Conservation (phyloP, 1,140 invertebrate genomes). For the Lucilia cuprina region DNA sequence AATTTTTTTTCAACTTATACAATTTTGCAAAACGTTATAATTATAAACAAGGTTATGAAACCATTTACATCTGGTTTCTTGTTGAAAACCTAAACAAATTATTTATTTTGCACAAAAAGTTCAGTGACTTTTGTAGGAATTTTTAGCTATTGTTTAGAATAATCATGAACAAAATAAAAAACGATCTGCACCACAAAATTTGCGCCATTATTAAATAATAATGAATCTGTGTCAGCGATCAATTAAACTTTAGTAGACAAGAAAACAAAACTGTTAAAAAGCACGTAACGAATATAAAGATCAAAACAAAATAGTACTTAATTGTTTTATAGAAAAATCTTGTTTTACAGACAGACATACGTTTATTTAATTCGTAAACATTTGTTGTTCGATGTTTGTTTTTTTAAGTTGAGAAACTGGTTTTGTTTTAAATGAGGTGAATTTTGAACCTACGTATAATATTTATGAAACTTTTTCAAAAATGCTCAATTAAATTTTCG, state of each 20-base stretch:
- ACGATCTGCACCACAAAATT: neutral
- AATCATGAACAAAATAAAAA: neutral
- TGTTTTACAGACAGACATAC: neutral
- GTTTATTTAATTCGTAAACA: neutral
- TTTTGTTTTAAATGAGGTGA: neutral
- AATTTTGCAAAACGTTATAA: too few species aligned
- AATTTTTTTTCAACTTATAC: too few species aligned
- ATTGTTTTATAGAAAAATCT: neutral
- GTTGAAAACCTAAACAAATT: too few species aligned
- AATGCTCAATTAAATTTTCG: neutral
- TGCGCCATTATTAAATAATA: neutral
- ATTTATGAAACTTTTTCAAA: neutral
- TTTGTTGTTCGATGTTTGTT: neutral
- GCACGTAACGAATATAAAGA: neutral
- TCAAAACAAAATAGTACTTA: neutral
- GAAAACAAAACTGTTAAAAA: neutral
- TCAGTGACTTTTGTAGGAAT: neutral
- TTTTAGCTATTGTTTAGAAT: neutral
- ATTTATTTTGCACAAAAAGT: neutral
- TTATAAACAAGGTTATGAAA: too few species aligned
- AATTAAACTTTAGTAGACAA: neutral
- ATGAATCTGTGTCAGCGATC: neutral
- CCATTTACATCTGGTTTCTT: too few species aligned
- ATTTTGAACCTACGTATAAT: neutral
- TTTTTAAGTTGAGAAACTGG: neutral